Conservation (phyloP, 2,113 vertebrate genomes). For the Malurus melanocephalus region DNA sequence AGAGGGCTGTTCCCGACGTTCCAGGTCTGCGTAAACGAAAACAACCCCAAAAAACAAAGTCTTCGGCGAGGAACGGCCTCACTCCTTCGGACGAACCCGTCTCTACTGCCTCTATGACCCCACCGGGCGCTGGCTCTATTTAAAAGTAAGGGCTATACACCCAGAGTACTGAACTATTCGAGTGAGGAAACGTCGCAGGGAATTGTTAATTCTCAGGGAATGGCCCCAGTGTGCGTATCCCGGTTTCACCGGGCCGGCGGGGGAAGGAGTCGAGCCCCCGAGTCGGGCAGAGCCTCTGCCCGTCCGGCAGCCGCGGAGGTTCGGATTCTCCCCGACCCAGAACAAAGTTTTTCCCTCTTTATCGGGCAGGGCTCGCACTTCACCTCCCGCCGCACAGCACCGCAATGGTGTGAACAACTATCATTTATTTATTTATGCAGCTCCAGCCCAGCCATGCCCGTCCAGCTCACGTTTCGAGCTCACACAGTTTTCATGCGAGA, state of each 20-base stretch:
- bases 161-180: accelerated
- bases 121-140: accelerated
- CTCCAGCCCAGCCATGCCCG: neutral
- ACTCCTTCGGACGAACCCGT: accelerated
- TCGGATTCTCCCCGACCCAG: accelerated
- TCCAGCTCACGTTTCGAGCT: neutral
- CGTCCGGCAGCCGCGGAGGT: neutral
- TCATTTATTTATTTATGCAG: neutral
- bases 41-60: accelerated
- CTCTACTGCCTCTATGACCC: neutral
- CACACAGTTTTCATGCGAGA: neutral
- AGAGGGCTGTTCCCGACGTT: neutral
- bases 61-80: neutral
- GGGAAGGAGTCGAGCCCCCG: neutral
- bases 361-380: neutral
- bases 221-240: accelerated
- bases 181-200: accelerated
- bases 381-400: neutral
- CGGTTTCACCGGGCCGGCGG: accelerated
- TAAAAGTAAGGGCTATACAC: accelerated
- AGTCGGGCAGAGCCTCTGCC: neutral
- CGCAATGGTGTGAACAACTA: accelerated
- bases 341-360: neutral
- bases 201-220: accelerated
- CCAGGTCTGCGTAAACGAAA: neutral